These are phyloP conservation scores for Anolis apletophallus DNA, from an alignment of 2,797 vertebrate species.

Conservation along the genomic window DNA sequence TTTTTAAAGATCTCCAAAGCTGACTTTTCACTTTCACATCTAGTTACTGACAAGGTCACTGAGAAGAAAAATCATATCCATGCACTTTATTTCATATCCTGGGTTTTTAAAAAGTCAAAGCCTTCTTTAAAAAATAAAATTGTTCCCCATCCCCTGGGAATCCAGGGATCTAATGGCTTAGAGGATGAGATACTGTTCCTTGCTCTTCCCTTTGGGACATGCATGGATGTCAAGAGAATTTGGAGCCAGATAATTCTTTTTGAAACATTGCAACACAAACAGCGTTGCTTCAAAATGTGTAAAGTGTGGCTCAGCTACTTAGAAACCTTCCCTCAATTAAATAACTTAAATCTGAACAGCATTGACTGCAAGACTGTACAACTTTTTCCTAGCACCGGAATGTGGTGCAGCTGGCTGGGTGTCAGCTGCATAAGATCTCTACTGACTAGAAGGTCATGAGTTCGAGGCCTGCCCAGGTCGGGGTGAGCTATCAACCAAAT, in stretches of 20 bases:
- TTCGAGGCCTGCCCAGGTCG: no score
- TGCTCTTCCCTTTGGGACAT: not conserved
- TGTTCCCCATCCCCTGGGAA: not conserved
- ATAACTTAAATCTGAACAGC: not conserved
- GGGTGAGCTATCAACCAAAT: no score
- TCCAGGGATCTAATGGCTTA: not conserved
- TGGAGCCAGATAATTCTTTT: not conserved
- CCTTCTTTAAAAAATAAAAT: no score
- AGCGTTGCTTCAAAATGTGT: not conserved
- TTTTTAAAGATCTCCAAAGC: no score
- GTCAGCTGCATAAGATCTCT: no score
- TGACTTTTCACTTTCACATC: no score
- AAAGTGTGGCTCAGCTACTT: no score
- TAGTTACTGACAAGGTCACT: not conserved
- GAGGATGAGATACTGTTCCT: no score
- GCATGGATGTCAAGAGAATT: not conserved
- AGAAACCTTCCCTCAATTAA: not conserved
- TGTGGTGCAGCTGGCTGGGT: no score
- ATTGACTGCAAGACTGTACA: not conserved
- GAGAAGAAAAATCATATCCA: not conserved
- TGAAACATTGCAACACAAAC: not conserved
- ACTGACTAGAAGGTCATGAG: no score
- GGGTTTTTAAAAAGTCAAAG: not conserved
- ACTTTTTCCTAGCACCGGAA: not conserved
- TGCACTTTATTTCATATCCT: not conserved